These are phyloP conservation scores for Papio anubis DNA, from an alignment of 2,113 vertebrate genomes.

Conservation along the genomic window DNA sequence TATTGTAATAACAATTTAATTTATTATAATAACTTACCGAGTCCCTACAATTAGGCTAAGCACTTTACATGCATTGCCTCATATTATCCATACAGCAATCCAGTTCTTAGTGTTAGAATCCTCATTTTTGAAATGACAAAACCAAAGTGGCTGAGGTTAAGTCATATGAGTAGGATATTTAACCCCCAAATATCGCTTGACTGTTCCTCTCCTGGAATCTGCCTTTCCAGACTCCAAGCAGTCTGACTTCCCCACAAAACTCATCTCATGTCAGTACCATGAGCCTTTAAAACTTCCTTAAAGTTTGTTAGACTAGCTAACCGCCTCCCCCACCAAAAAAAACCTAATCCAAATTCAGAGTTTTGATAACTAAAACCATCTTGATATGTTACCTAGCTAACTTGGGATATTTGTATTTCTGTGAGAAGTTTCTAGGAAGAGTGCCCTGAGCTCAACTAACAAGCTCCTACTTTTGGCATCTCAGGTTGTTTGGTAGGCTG, in stretches of 20 bases:
- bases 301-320: background rate
- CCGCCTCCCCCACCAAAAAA: background rate
- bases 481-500: background rate
- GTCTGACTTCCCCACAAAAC: background rate
- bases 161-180: background rate
- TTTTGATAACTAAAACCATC: background rate
- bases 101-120: background rate
- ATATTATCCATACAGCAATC: background rate
- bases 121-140: background rate
- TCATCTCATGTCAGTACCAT: background rate
- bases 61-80: background rate
- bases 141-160: background rate
- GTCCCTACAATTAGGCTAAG: background rate
- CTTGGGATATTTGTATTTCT: background rate
- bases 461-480: background rate
- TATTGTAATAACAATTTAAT: background rate
- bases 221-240: background rate
- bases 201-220: background rate
- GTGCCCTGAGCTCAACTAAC: background rate
- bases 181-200: background rate
- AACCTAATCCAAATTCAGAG: background rate
- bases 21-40: background rate
- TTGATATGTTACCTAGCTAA: background rate
- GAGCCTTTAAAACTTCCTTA: background rate
- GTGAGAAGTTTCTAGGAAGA: background rate